A percentile compares a stretch with the other conserved stretches of the same genome.
These are phyloP conservation scores for Zenarchopterus dispar DNA, from an alignment of 2,797 vertebrate species.

Conservation along the genomic window DNA sequence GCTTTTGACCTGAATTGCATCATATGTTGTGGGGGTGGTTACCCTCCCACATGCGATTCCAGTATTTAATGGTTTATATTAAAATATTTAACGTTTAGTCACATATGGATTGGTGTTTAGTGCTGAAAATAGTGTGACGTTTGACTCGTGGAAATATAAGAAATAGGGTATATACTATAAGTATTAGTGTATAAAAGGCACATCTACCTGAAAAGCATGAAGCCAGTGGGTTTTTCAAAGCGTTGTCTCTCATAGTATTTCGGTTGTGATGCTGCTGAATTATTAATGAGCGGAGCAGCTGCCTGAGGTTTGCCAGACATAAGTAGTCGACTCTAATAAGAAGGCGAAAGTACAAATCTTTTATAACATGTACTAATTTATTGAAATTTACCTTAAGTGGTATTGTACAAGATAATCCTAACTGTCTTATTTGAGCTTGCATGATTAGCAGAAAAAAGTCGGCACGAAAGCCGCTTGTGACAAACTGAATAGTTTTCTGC, in stretches of 20 bases:
- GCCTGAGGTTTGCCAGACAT: conserved; percentile 60
- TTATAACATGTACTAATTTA: rapidly evolving
- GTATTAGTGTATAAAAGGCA: not conserved
- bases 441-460: rapidly evolving
- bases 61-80: conserved; percentile 2
- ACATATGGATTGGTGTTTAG: not conserved
- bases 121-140: not conserved
- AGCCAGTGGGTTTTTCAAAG: conserved; percentile 42
- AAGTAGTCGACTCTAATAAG: conserved; percentile 54
- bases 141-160: not conserved
- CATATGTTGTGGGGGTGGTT: not conserved
- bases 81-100: conserved; percentile 11
- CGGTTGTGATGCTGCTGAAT: conserved; percentile 75
- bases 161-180: too few relatives aligned
- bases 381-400: rapidly evolving
- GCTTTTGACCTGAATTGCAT: not conserved
- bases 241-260: conserved; percentile 61
- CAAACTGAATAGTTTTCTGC: conserved; percentile 24
- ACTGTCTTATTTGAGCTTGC: rapidly evolving
- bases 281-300: conserved; percentile 76
- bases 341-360: not conserved
- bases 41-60: not conserved
- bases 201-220: conserved; percentile 13
- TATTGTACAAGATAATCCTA: not conserved
- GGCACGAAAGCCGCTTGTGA: rapidly evolving